Evolutionary conservation across 2,888 invertebrate species (phyloP), one percentile per base, ranked within the genome.

Genomic region (Pseudococcus viburni): DNA sequence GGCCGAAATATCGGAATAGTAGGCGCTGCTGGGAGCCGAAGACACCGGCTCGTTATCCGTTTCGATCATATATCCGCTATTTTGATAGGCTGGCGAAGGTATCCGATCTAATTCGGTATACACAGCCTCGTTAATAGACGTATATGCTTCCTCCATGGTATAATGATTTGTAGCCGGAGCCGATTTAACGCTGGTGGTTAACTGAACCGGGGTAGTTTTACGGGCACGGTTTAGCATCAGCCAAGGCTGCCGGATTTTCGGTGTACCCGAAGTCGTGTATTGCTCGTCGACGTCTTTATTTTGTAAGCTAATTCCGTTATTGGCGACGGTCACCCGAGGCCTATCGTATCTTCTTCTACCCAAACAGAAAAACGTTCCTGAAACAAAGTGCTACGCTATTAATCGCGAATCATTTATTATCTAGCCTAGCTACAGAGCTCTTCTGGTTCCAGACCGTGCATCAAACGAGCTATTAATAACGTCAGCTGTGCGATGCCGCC

Each of bases 21-120:
- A 95, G 42, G 95, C 95, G 92, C 95, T 95, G 91, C 95, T 95
- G n/a, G 95, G 95, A 11, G 95, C 94, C 89, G 94, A 94, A 46
- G 94, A 93, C 80, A 92, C 92, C 80, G 94, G 94, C 42, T 90
- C 90, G 64, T 89, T 89, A 86, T 90, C 90, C 83, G 90, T 85
- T 73, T 89, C 89, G 68, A 89, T 73, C 17, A 89, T 89, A 80
- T 89, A 95, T 33, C 94, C 95, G 22, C 95, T 94, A 91, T 95
- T 95, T 91, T 95, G 95, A 91, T 95, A 95, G 87, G 95, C 94
- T 15, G 95, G 94, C 91, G 87, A 90, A 89, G 89, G 86, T 83
- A 89, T 89, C 84, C 94, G 93, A 91, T 95, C 95, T 90, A 95
- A 91, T 91, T 95, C 95, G 9, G 95, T 95, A 91, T 95, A 95